These are phyloP conservation scores for Trissoscelio sp. DNA, from an alignment of 2,888 invertebrate species.

Conservation along the genomic window DNA sequence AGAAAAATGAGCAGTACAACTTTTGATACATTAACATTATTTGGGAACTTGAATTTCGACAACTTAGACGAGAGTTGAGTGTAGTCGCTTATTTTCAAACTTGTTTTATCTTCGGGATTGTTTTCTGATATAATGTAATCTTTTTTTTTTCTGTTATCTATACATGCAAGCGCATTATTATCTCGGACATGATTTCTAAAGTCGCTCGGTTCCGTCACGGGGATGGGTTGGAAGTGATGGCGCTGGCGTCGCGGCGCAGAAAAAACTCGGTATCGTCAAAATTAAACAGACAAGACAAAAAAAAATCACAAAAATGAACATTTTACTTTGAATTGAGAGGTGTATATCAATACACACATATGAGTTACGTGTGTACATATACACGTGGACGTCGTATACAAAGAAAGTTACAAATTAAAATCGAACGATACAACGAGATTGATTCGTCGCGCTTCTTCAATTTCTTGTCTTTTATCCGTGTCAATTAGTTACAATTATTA, in stretches of 20 bases:
- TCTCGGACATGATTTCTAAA: conserved; percentile 79
- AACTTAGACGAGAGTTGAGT: conserved; percentile 2
- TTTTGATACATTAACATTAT: neutral
- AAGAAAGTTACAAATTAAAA: too few relatives aligned
- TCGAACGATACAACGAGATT: too few relatives aligned
- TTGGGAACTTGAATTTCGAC: neutral
- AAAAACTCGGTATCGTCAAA: conserved; percentile 25
- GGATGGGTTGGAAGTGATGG: conserved; percentile 75
- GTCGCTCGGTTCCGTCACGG: conserved; percentile 67
- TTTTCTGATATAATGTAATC: conserved; percentile 75
- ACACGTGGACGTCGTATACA: neutral
- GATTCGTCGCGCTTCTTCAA: neutral
- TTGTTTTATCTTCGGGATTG: conserved; percentile 73
- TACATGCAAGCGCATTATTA: conserved; percentile 82
- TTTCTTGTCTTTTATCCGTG: conserved; percentile 35
- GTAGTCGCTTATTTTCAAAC: conserved; percentile 73
- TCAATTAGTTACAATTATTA: conserved; percentile 29
- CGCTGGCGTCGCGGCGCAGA: conserved; percentile 57
- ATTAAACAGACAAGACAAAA: conserved; percentile 22
- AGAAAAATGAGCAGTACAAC: too few relatives aligned
- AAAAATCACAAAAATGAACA: neutral
- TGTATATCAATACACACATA: neutral
- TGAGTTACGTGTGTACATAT: neutral
- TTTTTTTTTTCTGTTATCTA: conserved; percentile 72
- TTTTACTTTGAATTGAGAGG: neutral